Base-by-base conservation (phyloP, 2,888 invertebrate species). In the Megaustenia siamemsis region DNA sequence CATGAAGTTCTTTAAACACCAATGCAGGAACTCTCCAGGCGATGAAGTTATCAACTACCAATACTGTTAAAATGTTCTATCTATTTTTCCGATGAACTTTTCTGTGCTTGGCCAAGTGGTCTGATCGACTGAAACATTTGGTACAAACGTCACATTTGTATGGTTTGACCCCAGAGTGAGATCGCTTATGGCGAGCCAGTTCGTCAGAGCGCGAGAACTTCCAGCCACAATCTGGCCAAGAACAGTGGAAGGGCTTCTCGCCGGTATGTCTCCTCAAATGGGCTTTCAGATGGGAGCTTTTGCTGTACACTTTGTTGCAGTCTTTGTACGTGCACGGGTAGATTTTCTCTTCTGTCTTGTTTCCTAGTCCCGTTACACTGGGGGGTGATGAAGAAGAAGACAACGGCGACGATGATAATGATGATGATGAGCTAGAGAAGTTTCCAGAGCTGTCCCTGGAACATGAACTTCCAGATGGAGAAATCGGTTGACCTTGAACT, bases 221-320 rank as follows among this genome's bases (percentile, higher is more conserved):
- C 98, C 98, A 98, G 49, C 96, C 96, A 93, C 98, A 98, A 69
- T 96, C 97, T 4, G 96, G 95, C 95, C 95, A 95, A n/a, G 94
- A 94, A 91, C 95, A 95, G 5, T 93, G 94, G 90, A 95, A 95
- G 6, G 95, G 95, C 85, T 95, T 95, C 90, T 95, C 95, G 0
- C 97, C 97, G 0, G 98, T 98, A 93, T 98, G 98, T 0, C 98
- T 97, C 86, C 98, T 95, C 82, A 97, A 97, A 94, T 99, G 98
- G 1, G 98, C 98, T 92, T 98, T 99, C 89, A 99, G 95, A 94
- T 99, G 99, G 18, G 98, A 98, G 73, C 98, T 98, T 94, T 99
- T 99, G 95, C 98, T 98, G 95, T 99, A 99, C 93, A 98, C 98
- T 94, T 99, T 98, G 85, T 97, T 97, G 94, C 98, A 99, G 87